Evolutionary conservation across 2,888 invertebrate genomes (phyloP).

Genomic region (Andrena chrysosceles): DNA sequence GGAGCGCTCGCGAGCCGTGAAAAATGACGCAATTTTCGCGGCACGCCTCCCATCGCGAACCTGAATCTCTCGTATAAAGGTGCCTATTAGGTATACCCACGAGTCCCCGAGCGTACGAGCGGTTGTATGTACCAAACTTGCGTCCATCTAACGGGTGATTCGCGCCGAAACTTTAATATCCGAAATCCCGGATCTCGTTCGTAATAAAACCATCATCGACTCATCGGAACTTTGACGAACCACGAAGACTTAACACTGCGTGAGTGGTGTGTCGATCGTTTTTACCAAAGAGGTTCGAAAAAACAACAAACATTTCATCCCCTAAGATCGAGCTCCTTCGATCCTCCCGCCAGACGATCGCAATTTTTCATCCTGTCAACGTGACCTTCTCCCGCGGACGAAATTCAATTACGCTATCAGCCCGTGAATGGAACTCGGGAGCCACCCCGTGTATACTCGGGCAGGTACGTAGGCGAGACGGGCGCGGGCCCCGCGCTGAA

Average conservation of each 20-base stretch:
- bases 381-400: constrained; percentile 20
- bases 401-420: constrained; percentile 44
- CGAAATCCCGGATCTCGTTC: neutral
- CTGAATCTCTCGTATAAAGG: constrained; percentile 73
- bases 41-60: constrained; percentile 73
- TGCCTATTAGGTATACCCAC: constrained; percentile 70
- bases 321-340: neutral
- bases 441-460: constrained; percentile 52
- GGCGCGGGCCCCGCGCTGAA: constrained; percentile 55
- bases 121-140: constrained; percentile 54
- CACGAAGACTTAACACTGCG: no score
- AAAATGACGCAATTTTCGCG: constrained; percentile 79
- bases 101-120: constrained; percentile 49
- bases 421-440: constrained; percentile 34
- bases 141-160: constrained; percentile 62
- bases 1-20: constrained; percentile 68
- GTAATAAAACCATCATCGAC: neutral
- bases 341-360: neutral
- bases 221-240: no score
- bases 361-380: constrained; percentile 43
- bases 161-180: neutral
- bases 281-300: neutral
- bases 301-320: neutral
- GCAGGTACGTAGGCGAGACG: constrained; percentile 54
- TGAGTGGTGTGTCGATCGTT: no score